Conservation (phyloP, 1,140 invertebrate genomes). For the Drosophila paulistorum region DNA sequence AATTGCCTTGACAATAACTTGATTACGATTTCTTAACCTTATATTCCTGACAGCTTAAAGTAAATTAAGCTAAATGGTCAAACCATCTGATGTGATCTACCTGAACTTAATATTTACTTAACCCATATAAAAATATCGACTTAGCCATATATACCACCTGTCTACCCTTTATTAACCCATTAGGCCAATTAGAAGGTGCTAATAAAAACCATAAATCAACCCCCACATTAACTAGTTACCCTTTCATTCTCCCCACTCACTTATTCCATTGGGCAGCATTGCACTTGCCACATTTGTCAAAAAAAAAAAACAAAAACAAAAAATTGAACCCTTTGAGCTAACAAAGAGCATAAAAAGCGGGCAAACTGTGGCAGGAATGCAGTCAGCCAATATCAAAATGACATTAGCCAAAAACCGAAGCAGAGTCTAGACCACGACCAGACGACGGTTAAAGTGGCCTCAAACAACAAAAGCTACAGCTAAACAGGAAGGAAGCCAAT, state of each 20-base stretch:
- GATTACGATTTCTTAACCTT: too few relatives aligned
- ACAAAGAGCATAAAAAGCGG: conserved; percentile 13
- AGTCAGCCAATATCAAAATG: conserved; percentile 62
- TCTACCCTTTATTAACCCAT: conserved; percentile 26
- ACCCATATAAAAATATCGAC: background rate
- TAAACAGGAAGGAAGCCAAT: conserved; percentile 20
- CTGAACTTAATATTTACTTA: background rate
- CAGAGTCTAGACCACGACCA: conserved; percentile 58
- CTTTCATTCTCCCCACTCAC: background rate
- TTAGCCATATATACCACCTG: conserved; percentile 28
- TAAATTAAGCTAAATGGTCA: background rate
- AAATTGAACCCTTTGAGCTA: conserved; percentile 58
- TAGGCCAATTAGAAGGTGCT: conserved; percentile 61
- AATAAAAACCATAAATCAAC: conserved; percentile 71
- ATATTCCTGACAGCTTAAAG: background rate
- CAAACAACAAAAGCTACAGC: conserved; percentile 7
- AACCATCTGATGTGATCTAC: background rate
- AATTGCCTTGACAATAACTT: too few relatives aligned
- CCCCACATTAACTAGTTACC: conserved; percentile 42
- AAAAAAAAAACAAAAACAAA: background rate
- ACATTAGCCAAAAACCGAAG: conserved; percentile 60
- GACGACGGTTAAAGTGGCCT: conserved; percentile 14
- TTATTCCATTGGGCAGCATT: conserved; percentile 16
- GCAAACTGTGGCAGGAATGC: conserved; percentile 28
- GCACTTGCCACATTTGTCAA: conserved; percentile 58